phyloP scores from a whole-genome alignment of 1,140 invertebrate species.

The Drosophila littoralis region DNA sequence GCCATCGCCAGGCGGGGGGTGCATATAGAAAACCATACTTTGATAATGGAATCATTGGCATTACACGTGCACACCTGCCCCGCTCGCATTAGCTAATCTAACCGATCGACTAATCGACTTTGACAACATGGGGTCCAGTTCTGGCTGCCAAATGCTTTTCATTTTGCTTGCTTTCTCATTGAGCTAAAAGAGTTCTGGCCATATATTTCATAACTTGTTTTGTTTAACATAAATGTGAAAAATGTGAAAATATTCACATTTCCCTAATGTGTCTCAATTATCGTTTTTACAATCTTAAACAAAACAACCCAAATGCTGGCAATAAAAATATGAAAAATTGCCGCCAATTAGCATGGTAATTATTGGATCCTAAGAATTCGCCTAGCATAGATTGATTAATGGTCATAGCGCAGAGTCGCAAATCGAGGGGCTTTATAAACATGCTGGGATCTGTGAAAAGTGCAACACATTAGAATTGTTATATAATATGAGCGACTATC shows the following conservation, averaged over 20 bases:
- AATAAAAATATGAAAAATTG: slow-evolving; percentile 65
- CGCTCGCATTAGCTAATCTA: slow-evolving; percentile 24
- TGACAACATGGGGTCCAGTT: slow-evolving; percentile 60
- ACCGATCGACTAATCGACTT: slow-evolving; percentile 52
- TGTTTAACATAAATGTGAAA: slow-evolving; percentile 47
- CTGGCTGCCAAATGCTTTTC: not conserved
- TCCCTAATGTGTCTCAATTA: slow-evolving; percentile 66
- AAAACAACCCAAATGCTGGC: slow-evolving; percentile 36
- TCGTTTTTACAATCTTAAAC: slow-evolving; percentile 41
- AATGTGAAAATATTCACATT: slow-evolving; percentile 21
- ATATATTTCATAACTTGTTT: slow-evolving; percentile 60
- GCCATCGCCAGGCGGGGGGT: slow-evolving; percentile 1
- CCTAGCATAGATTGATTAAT: not conserved
- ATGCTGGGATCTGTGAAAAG: too few relatives aligned
- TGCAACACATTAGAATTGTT: too few relatives aligned
- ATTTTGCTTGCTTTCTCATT: slow-evolving; percentile 22
- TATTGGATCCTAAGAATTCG: slow-evolving; percentile 14
- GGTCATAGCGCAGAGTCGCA: not conserved
- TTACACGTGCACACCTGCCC: slow-evolving; percentile 12
- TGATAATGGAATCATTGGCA: slow-evolving; percentile 45
- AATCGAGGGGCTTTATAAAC: too few relatives aligned
- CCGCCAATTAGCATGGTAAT: slow-evolving; percentile 38
- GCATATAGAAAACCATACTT: slow-evolving; percentile 47
- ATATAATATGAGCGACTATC: too few relatives aligned
- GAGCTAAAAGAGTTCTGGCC: not conserved